Evolutionary conservation across 2,113 vertebrate genomes (phyloP), one percentile per base, ranked within the genome.

Genomic region (Siphamia tubifer): DNA sequence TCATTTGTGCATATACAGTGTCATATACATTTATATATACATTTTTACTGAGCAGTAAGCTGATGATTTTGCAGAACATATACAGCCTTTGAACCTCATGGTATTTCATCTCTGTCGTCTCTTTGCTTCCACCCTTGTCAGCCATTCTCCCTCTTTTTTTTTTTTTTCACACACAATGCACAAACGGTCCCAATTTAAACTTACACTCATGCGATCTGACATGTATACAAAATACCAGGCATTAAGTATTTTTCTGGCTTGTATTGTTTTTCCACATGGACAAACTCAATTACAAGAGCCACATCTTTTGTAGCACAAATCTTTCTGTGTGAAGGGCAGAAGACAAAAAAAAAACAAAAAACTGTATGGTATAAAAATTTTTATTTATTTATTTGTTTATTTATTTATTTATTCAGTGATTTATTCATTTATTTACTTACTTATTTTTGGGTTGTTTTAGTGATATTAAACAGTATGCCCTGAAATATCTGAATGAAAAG

Each of bases 191-290:
- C 87, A 90, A 89, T 90, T 91, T 89, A 86, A 81, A 81, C 69
- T 81, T 81, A 91, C 84, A 82, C 75, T 90, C 81, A 91, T 91
- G 56, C 58, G 77, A 89, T 82, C 75, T 92, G 91, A 91, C 90
- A 87, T 92, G 83, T 91, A 87, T 90, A 91, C 88, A 90, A 91
- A 91, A 92, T 84, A 91, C 68, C 79, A 74, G 77, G 68, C 86
- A 85, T 84, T 84, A 83, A 69, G 69, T 75, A 74, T 89, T 90
- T 88, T 82, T 82, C 72, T 74, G 81, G 55, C 87, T 83, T 80
- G 81, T 88, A 73, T 88, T 89, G 86, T 83, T 90, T 90, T 90
- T 91, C 88, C 90, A 91, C 90, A 88, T 90, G 88, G 88, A 87
- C 83, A 90, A 90, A 87, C 84, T 81, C 83, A 73, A 90, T 90